Base-by-base conservation (phyloP, 2,113 vertebrate species). In the Paramisgurnus dabryanus region DNA sequence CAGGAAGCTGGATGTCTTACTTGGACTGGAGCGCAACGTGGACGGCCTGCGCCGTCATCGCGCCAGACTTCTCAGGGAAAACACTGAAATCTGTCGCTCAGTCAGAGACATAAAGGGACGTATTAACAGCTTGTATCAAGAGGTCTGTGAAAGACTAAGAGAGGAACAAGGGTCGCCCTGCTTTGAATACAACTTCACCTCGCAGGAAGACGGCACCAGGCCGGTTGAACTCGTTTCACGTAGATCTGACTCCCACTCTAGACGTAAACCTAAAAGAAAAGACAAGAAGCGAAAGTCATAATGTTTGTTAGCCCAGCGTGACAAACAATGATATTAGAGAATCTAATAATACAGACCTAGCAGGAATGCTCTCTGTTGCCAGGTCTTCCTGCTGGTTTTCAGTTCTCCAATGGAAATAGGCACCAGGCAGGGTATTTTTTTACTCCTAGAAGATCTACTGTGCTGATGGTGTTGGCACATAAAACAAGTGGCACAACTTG, bases 101-200 rank as follows among this genome's bases (percentile, higher is more conserved):
- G 89, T 98, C 84, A 93, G 93, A 67, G 95, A 96, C 86, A 95
- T 97, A 93, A 96, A 96, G 88, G 94, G 92, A 66, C 94, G 93
- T 17, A 91, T 98, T 79, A 93, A 93, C 85, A 90, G 80, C 83
- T 87, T 99, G 12, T 95, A 97, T 91, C 93, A 96, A 78, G 94
- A 98, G 22, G 95, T 98, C 15, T 96, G 96, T 2, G 94, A 94
- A 72, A 89, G 93, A 15, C 90, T 99, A 82, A 89, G 93, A 77
- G 96, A 98, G 0, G 94, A 95, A 71, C 91, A 96, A 0, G 96
- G 95, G 1, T 88, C 91, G 18, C 95, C 94, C 8, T 94, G 96
- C 87, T 92, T 95, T 0, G 90, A 94, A 6, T 90, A 85, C 50
- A 94, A 94, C 17, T 93, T 94, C 41, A 87, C 92, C 13, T 93